phyloP scores from a whole-genome alignment of 2,797 vertebrate genomes.

The Nasua narica region DNA sequence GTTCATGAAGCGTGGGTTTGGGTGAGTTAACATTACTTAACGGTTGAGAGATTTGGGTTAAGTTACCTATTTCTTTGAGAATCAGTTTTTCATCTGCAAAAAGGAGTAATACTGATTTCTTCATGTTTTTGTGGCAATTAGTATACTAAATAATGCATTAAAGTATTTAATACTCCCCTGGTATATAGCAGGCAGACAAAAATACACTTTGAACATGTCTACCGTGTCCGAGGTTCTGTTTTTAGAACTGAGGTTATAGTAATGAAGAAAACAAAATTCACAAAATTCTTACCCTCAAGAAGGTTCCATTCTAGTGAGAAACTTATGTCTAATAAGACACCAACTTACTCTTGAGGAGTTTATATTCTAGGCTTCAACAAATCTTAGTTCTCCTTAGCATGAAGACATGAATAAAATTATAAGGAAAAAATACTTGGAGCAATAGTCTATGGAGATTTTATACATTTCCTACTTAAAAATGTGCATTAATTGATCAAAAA shows the following conservation, averaged over 20 bases:
- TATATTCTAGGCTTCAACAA: not conserved
- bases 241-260: not conserved
- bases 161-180: not conserved
- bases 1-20: not conserved
- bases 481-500: conserved; percentile 6
- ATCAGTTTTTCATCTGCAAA: not conserved
- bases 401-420: not conserved
- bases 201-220: not conserved
- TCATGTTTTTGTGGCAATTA: not conserved
- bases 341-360: not conserved
- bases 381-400: not conserved
- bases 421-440: not conserved
- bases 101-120: not conserved
- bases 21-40: not conserved
- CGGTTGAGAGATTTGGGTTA: not conserved
- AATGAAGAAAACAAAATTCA: not conserved
- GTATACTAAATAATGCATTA: not conserved
- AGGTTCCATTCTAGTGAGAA: not conserved
- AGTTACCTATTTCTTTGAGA: conserved; percentile 31
- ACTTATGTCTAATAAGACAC: not conserved
- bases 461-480: conserved; percentile 33
- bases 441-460: not conserved
- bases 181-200: not conserved
- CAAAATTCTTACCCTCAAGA: not conserved
- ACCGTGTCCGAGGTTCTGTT: not conserved